Conservation (phyloP, 2,888 invertebrate genomes). For the Andricus quercusramuli region DNA sequence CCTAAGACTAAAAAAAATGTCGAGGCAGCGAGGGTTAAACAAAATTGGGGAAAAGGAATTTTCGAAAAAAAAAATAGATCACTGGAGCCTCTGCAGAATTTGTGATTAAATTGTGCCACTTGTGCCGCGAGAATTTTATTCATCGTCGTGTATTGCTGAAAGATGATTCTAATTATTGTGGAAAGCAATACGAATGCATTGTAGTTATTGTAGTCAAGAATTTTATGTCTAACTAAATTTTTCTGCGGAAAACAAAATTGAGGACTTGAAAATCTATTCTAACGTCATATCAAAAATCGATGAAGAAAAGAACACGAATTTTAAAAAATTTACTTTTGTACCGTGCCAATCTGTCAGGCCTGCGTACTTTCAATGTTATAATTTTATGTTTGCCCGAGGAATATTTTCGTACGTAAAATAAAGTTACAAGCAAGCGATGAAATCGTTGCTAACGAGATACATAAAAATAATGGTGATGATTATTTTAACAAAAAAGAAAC, state of each 20-base stretch:
- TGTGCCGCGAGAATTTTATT: constrained; percentile 62
- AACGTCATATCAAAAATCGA: constrained; percentile 28
- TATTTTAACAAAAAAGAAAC: constrained; percentile 22
- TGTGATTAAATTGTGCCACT: constrained; percentile 75
- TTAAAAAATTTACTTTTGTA: not conserved
- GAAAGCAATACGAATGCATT: constrained; percentile 37
- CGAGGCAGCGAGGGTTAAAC: constrained; percentile 3
- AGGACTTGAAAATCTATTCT: constrained; percentile 17
- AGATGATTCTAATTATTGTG: constrained; percentile 16
- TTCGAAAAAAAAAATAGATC: constrained; percentile 15
- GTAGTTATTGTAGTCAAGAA: constrained; percentile 15
- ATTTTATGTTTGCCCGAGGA: constrained; percentile 21
- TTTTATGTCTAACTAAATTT: constrained; percentile 28
- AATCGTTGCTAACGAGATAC: not conserved
- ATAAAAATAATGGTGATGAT: constrained; percentile 18
- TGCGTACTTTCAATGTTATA: constrained; percentile 5
- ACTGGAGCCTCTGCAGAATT: constrained; percentile 48
- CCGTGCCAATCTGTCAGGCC: constrained; percentile 6
- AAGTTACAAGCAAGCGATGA: constrained; percentile 18
- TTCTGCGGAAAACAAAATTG: not conserved
- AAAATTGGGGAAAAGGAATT: constrained; percentile 24
- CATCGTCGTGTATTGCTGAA: constrained; percentile 48
- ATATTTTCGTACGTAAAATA: constrained; percentile 39
- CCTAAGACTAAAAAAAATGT: not conserved
- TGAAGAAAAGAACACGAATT: constrained; percentile 25